Evolutionary conservation across 2,113 vertebrate species (phyloP).

Genomic region (Pseudorectes ferrugineus): DNA sequence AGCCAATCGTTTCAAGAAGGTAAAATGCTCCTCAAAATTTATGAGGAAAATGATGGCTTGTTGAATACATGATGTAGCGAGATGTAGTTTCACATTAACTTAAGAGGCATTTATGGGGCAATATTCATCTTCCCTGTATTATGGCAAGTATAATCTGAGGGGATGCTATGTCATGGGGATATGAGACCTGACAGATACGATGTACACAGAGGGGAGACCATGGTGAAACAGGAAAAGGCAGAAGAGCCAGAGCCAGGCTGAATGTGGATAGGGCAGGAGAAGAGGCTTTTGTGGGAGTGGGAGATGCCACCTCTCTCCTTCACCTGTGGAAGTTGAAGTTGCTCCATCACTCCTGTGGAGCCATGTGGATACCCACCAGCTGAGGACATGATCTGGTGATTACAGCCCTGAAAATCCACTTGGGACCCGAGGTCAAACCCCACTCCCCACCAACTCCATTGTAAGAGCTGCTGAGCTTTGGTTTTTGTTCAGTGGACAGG

Average conservation of each 20-base stretch:
- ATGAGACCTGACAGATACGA: conserved; percentile 14
- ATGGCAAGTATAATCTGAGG: conserved; percentile 59
- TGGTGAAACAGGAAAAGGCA: background rate
- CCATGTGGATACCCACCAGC: background rate
- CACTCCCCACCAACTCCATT: background rate
- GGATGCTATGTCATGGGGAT: conserved; percentile 50
- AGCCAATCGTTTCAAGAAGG: conserved; percentile 56
- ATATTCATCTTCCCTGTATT: conserved; percentile 62
- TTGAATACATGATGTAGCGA: conserved; percentile 68
- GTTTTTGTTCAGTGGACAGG: background rate
- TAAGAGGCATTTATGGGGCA: conserved; percentile 72
- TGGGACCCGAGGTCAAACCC: background rate
- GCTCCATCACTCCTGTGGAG: background rate
- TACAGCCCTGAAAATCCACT: background rate
- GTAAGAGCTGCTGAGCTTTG: background rate
- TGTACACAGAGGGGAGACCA: background rate
- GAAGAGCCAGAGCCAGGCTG: background rate
- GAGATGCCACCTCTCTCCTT: background rate
- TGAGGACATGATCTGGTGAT: background rate
- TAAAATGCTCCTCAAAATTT: conserved; percentile 65
- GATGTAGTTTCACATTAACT: conserved; percentile 70
- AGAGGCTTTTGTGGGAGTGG: background rate
- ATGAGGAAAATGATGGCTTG: conserved; percentile 66
- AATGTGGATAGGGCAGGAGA: background rate
- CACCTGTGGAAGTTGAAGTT: background rate